Evolutionary conservation across 2,113 vertebrate genomes (phyloP).

Genomic region (Daubentonia madagascariensis): DNA sequence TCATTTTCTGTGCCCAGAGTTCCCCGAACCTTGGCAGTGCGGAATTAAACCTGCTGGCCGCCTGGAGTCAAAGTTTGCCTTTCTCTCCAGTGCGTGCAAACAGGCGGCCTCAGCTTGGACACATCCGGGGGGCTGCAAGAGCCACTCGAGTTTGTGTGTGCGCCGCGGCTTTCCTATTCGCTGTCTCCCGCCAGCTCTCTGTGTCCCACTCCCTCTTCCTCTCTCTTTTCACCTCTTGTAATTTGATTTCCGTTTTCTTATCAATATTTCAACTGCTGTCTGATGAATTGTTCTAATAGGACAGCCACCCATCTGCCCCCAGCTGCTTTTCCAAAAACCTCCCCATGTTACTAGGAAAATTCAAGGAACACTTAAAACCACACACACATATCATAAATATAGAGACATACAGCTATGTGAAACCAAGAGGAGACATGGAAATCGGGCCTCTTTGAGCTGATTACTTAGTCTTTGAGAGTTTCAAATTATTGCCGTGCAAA

Average conservation of each 20-base stretch:
- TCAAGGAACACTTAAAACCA: slow-evolving; percentile 31
- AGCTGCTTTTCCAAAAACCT: slow-evolving; percentile 47
- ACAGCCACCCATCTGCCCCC: slow-evolving; percentile 64
- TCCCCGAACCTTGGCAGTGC: background rate
- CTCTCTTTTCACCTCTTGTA: slow-evolving; percentile 69
- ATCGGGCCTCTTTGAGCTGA: slow-evolving; percentile 67
- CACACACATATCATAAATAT: background rate
- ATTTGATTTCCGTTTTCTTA: slow-evolving; percentile 84
- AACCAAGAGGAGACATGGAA: slow-evolving; percentile 70
- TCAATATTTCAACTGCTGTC: slow-evolving; percentile 82
- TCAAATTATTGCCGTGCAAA: slow-evolving; percentile 73
- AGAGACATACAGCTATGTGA: background rate
- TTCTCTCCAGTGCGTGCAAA: slow-evolving; percentile 59
- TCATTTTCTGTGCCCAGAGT: background rate
- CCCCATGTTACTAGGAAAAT: slow-evolving; percentile 10
- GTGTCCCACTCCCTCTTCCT: slow-evolving; percentile 67
- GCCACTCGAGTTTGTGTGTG: slow-evolving; percentile 47
- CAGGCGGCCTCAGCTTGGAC: slow-evolving; percentile 67
- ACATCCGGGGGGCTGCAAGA: slow-evolving; percentile 63
- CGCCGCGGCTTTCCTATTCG: background rate
- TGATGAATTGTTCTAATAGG: slow-evolving; percentile 71
- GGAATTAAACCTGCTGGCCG: slow-evolving; percentile 45
- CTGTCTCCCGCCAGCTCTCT: slow-evolving; percentile 21
- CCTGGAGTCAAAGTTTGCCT: slow-evolving; percentile 44
- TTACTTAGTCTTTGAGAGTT: slow-evolving; percentile 70